Base-by-base conservation (phyloP, 2,888 invertebrate species). In the Iselma pallidipennis region DNA sequence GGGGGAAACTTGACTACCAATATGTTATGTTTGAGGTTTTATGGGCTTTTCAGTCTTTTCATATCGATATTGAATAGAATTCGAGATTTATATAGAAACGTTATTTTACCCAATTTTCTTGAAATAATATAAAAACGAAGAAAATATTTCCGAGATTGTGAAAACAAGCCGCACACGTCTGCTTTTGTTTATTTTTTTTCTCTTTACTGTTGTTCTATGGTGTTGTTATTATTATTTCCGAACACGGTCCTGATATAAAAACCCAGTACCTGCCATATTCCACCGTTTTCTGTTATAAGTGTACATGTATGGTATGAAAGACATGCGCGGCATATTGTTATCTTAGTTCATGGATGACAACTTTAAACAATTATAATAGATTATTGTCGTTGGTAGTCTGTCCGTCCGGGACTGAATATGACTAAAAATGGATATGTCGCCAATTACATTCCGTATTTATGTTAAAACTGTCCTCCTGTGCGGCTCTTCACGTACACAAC, bases 11-110 rank as follows among this genome's bases (percentile, higher is more conserved):
- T 75, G 76, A 79, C 78, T 72, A 72, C 75, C 76, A 72, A 78
- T 77, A 77, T 71, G 74, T 80, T 79, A 76, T 76, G 77, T 74
- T 73, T 72, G 64, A 72, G 74, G 69, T 76, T 78, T 79, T 78
- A 78, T 78, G 70, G 76, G 73, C 74, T 74, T 73, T 72, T 75
- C 75, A 75, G 75, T 75, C 75, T 73, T 77, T 66, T 73, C 74
- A 77, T 77, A 78, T 77, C 74, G 77, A 76, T 75, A 76, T 76
- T 74, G 73, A 76, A 73, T 68, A 59, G 70, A 70, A 72, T 73
- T 71, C 71, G 70, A 72, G 74, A 74, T 74, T 73, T 74, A 73
- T 70, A 60, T 51, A 55, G 55, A 60, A 51, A 55, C 52, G 56
- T 9, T 19, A 45, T 45, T 45, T 45, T 19, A 10, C 37, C 37